Percentiles rank a stretch among this genome's conserved stretches.
Evolutionary conservation across 2,113 vertebrate species (phyloP).

Genomic region (Sylvilagus bachmani): DNA sequence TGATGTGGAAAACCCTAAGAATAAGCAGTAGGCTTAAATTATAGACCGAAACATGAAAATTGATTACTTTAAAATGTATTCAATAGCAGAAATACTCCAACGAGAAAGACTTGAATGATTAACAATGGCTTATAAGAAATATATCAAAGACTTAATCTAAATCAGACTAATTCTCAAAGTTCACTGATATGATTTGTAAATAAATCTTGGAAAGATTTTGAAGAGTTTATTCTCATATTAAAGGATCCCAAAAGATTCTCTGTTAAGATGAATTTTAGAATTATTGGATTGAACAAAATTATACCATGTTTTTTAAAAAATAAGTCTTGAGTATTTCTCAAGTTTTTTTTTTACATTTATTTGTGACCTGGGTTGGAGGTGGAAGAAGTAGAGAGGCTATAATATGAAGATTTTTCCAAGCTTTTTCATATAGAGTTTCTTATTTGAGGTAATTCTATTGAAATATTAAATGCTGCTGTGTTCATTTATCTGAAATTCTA

Average conservation of each 20-base stretch:
- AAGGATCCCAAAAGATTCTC: not conserved
- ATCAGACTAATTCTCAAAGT: constrained; percentile 39
- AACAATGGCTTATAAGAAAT: constrained; percentile 19
- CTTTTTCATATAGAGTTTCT: not conserved
- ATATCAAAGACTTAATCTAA: not conserved
- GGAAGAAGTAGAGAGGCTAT: not conserved
- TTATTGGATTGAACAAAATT: not conserved
- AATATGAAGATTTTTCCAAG: not conserved
- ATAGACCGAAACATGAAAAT: not conserved
- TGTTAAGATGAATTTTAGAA: constrained; percentile 51
- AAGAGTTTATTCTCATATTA: constrained; percentile 19
- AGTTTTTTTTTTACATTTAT: constrained; percentile 35
- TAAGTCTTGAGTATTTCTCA: not conserved
- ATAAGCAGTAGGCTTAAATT: not conserved
- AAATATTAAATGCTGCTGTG: constrained; percentile 40
- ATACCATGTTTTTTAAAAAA: not conserved
- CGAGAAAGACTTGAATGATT: constrained; percentile 10
- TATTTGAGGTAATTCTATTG: not conserved
- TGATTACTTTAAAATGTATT: constrained; percentile 54
- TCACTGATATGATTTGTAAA: constrained; percentile 34
- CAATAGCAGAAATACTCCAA: constrained; percentile 7
- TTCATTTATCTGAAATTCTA: constrained; percentile 39
- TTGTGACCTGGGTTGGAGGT: not conserved
- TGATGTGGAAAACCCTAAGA: constrained; percentile 2
- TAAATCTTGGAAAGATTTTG: constrained; percentile 39